Percentiles rank a stretch among this genome's conserved stretches.
Evolutionary conservation across 2,113 vertebrate species (phyloP).

Genomic region (Datnioides undecimradiatus): DNA sequence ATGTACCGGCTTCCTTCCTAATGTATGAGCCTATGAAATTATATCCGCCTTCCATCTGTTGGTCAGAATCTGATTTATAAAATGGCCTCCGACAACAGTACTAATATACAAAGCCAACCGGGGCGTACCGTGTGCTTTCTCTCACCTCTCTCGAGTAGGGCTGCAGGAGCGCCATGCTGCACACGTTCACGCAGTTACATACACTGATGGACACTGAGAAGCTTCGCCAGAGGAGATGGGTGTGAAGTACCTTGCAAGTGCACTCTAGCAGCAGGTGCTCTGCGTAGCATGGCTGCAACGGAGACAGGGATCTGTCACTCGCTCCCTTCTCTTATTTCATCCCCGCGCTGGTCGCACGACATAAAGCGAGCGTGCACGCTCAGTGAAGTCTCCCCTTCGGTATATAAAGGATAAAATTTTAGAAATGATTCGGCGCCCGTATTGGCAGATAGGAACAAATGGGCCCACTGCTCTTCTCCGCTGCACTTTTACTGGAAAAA

Average conservation of each 20-base stretch:
- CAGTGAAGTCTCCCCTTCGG: conserved; percentile 14
- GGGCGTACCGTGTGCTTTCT: background rate
- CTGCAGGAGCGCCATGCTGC: background rate
- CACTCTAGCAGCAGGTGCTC: background rate
- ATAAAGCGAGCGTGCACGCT: conserved; percentile 4
- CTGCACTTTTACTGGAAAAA: conserved; percentile 23
- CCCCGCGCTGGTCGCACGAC: background rate
- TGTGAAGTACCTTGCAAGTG: background rate
- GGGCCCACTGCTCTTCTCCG: background rate
- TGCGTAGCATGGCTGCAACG: background rate
- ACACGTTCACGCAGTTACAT: background rate
- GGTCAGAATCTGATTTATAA: conserved; percentile 59
- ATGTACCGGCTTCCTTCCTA: conserved; percentile 58
- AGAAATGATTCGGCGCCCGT: conserved; percentile 6
- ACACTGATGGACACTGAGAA: background rate
- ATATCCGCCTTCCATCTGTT: conserved; percentile 72
- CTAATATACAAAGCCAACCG: conserved; percentile 54
- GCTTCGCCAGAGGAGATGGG: background rate
- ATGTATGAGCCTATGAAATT: conserved; percentile 68
- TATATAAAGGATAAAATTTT: conserved; percentile 8
- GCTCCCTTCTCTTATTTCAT: background rate
- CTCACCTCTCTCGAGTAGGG: background rate
- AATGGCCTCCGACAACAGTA: conserved; percentile 56
- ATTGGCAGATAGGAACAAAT: conserved; percentile 14
- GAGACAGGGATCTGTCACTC: background rate